A percentile compares a stretch with the other conserved stretches of the same genome.
Conservation (phyloP, 2,113 vertebrate genomes). For the Halichoeres trimaculatus region DNA sequence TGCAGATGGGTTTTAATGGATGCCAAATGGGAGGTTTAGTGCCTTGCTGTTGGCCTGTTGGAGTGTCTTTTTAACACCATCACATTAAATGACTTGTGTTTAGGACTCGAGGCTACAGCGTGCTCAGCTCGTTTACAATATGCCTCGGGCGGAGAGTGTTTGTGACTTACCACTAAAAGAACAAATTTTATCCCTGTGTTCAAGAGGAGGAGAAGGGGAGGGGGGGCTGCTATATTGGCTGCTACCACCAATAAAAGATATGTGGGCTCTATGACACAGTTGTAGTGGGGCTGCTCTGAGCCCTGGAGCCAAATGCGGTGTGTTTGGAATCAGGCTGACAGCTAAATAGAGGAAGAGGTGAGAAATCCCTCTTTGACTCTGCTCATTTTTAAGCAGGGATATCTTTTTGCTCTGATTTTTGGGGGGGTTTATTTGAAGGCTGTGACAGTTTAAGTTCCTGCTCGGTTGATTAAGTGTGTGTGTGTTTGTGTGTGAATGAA, state of each 20-base stretch:
- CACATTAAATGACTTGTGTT: constrained; percentile 63
- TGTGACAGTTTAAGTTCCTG: constrained; percentile 51
- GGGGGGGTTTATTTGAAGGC: constrained; percentile 45
- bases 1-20: constrained; percentile 73
- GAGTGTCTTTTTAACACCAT: constrained; percentile 64
- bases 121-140: constrained; percentile 59
- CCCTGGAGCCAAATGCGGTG: constrained; percentile 64
- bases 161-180: constrained; percentile 64
- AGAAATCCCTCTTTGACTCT: constrained; percentile 65
- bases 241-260: constrained; percentile 67
- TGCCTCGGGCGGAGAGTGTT: constrained; percentile 61
- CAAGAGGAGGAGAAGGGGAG: constrained; percentile 20
- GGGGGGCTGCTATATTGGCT: constrained; percentile 51
- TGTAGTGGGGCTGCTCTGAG: constrained; percentile 60
- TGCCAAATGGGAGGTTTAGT: constrained; percentile 77
- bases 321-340: constrained; percentile 66
- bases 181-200: constrained; percentile 64
- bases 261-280: constrained; percentile 65
- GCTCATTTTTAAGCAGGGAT: constrained; percentile 45
- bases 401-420: constrained; percentile 50
- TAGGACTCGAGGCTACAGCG: constrained; percentile 53
- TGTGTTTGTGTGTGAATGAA: constrained; percentile 34
- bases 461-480: constrained; percentile 47
- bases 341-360: constrained; percentile 56
- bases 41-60: constrained; percentile 61